Conservation (phyloP, 1,140 invertebrate genomes). For the Brachionus manjavacas region DNA sequence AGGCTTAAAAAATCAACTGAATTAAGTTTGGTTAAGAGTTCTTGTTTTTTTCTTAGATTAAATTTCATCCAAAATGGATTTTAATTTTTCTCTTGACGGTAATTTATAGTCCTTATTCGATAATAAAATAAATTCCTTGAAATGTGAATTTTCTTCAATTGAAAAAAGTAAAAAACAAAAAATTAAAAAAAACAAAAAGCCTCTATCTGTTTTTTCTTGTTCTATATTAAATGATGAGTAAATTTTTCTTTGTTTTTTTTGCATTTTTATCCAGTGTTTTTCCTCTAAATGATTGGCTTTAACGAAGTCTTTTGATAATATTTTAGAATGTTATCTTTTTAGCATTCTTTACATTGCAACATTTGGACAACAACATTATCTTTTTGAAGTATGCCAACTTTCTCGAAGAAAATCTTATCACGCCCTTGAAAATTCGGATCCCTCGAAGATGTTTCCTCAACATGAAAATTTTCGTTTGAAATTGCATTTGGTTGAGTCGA, state of each 20-base stretch:
- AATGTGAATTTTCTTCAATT: background rate
- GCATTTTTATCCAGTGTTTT: background rate
- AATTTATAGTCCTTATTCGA: background rate
- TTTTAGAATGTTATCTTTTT: background rate
- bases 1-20: too few species aligned
- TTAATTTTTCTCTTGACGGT: background rate
- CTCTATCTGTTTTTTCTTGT: background rate
- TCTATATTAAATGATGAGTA: background rate
- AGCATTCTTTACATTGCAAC: background rate
- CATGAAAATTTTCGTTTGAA: background rate
- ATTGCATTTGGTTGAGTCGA: background rate
- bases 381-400: background rate
- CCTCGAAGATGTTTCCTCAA: background rate
- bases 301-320: background rate
- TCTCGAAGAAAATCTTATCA: background rate
- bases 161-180: background rate
- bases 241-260: background rate
- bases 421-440: background rate
- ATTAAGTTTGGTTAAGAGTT: too few species aligned
- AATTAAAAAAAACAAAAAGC: background rate
- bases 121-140: background rate
- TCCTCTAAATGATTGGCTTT: background rate
- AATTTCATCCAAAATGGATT: too few species aligned
- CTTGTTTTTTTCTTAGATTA: too few species aligned
- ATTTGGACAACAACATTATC: background rate